phyloP scores from a whole-genome alignment of 2,797 vertebrate species.

The Myotis planiceps region DNA sequence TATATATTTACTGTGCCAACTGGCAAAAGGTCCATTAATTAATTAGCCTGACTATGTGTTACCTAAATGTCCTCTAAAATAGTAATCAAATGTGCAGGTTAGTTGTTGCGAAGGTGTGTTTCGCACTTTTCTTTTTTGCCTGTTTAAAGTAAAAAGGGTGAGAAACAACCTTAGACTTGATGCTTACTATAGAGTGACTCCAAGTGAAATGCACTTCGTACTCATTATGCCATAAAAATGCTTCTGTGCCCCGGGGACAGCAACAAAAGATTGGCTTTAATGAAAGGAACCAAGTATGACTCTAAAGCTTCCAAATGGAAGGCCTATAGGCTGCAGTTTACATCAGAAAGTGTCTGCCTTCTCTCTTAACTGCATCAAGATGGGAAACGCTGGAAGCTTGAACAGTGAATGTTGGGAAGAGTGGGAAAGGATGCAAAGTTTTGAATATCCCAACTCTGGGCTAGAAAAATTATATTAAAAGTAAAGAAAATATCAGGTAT shows the following conservation, averaged over 20 bases:
- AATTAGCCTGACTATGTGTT: background rate
- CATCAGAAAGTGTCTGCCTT: background rate
- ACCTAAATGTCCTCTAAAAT: background rate
- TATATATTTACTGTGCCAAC: background rate
- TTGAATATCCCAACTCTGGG: background rate
- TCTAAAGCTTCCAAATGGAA: constrained; percentile 25
- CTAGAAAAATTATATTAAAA: background rate
- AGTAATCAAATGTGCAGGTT: background rate
- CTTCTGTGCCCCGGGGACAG: constrained; percentile 43
- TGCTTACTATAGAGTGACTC: constrained; percentile 38
- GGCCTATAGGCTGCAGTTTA: background rate
- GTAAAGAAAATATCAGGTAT: background rate
- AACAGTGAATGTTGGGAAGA: background rate
- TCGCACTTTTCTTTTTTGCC: constrained; percentile 24
- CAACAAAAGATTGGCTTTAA: constrained; percentile 54
- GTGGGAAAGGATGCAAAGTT: background rate
- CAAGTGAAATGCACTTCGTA: constrained; percentile 60
- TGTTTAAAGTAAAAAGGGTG: constrained; percentile 13
- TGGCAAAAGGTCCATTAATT: background rate
- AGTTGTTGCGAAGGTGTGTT: constrained; percentile 6
- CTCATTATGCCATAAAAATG: constrained; percentile 53
- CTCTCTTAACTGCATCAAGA: background rate
- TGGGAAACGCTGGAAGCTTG: background rate
- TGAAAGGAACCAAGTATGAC: constrained; percentile 33
- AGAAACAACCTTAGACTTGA: background rate